Base-by-base conservation (phyloP, 2,888 invertebrate genomes). In the Athripsodes cinereus region DNA sequence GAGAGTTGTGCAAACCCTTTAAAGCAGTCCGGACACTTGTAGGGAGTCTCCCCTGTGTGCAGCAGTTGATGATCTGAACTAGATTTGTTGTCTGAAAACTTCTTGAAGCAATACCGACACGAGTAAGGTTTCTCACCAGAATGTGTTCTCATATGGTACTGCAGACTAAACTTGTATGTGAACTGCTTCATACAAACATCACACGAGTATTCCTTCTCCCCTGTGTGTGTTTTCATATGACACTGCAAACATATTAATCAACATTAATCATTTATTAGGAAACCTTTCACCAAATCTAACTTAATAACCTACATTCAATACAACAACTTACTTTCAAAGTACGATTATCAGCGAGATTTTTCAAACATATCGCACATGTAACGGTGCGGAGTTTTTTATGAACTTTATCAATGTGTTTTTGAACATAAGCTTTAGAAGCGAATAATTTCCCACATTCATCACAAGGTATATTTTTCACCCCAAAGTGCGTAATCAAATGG, bases 61-160 rank as follows among this genome's bases (percentile, higher is more conserved):
- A 78, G 44, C 54, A 60, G 75, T 75, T 78, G 64, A 2, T 48
- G 62, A 48, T 48, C 53, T 6, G 46, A 20, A 19, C 52, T 35
- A 10, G 55, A 52, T 26, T 58, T 52, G 2, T 47, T 20, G 52
- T 57, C 53, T n/a, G 52, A 35, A 35, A 57, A 58, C 18, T 57
- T 52, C 57, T 60, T 60, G 21, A 46, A 34, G 51, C 60, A 60
- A 52, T 52, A 57, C 1, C 53, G 22, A 55, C 78, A 78, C 13
- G 68, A 69, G 69, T 75, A 78, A 0, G 78, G 78, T 66, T 76
- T 76, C 70, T 78, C 78, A 22, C 71, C 69, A 0, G 78, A 77
- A 68, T 78, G 78, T 0, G 74, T 76, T 0, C 78, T 70, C 76
- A 77, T 76, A 65, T 78, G 78, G 0, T 75, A 75, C 62, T 73